Conservation (phyloP, 1,140 invertebrate species). For the Calephelis virginiensis region DNA sequence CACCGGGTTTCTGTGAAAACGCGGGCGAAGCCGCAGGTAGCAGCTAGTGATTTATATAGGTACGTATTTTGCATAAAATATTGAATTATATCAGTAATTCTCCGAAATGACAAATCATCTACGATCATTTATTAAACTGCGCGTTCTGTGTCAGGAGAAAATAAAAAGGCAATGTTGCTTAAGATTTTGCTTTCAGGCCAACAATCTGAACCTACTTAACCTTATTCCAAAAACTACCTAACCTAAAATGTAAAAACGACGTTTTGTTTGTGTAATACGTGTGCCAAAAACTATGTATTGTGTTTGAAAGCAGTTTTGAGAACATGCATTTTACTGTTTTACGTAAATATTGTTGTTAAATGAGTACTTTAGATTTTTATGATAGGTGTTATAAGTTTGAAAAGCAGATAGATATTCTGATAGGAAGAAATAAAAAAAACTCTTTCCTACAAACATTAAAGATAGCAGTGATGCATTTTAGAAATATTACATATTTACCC, state of each 20-base stretch:
- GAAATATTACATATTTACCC: too few species aligned
- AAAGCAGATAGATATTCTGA: too few species aligned
- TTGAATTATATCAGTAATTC: neutral
- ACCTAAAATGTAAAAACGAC: neutral
- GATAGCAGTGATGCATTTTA: too few species aligned
- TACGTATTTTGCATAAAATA: neutral
- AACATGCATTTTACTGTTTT: neutral
- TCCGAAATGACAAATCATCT: neutral
- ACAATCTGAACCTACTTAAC: conserved; percentile 10
- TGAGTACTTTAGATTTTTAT: too few species aligned
- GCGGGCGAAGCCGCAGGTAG: too few species aligned
- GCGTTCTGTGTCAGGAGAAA: neutral
- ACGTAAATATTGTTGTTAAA: neutral
- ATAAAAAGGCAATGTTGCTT: neutral
- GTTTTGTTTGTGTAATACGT: neutral
- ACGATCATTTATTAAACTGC: neutral
- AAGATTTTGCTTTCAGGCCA: conserved; percentile 7
- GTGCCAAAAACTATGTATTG: neutral
- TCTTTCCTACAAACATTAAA: too few species aligned
- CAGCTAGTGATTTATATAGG: too few species aligned
- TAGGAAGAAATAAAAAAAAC: too few species aligned
- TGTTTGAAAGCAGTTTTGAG: neutral
- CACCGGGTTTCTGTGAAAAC: too few species aligned
- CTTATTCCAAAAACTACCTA: neutral
- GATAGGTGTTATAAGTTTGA: too few species aligned